Base-by-base conservation (phyloP, 2,113 vertebrate genomes). In the Arvicanthis niloticus region DNA sequence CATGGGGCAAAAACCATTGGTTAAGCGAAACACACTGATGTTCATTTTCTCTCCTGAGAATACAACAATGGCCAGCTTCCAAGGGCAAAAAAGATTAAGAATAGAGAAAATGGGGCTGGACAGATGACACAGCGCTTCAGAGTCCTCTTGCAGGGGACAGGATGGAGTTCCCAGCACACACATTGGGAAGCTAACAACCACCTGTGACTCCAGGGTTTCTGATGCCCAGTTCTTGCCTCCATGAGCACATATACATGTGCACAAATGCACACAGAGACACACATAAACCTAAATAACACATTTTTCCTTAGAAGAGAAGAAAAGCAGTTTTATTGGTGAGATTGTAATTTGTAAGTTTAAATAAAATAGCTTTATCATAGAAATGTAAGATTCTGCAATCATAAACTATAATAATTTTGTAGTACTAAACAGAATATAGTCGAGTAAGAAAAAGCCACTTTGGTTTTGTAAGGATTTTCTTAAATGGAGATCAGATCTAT, bases 341-440 rank as follows among this genome's bases (percentile, higher is more conserved):
- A 21, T 24, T 84, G 34, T 40, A 42, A 3, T 91, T 40, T 87
- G 22, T 85, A 92, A 88, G 86, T 91, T 56, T 96, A 24, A 17
- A 93, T 90, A 56, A 96, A 91, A 81, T 78, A 10, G 56, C 65
- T 92, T 93, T 90, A 29, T 91, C 16, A 88, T 95, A 91, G 24
- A 40, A 70, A 80, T 91, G 91, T 91, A 89, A 92, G 65, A 48
- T 70, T 86, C 40, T 85, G 34, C 0, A 77, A 10, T 80, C 51
- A 86, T 94, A 9, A 84, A 76, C 26, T 91, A 81, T 56, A 12
- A 73, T 48, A 5, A 34, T 93, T 40, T 40, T 73, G 3, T 73
- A 40, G 72, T 73, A 21, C 13, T 62, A 72, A 91, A 89, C 3
- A 92, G 51, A 94, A 56, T 40, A 75, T 92, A 53, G 42, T 56